Conservation (phyloP, 2,797 vertebrate species). For the Podarcis lilfordi region DNA sequence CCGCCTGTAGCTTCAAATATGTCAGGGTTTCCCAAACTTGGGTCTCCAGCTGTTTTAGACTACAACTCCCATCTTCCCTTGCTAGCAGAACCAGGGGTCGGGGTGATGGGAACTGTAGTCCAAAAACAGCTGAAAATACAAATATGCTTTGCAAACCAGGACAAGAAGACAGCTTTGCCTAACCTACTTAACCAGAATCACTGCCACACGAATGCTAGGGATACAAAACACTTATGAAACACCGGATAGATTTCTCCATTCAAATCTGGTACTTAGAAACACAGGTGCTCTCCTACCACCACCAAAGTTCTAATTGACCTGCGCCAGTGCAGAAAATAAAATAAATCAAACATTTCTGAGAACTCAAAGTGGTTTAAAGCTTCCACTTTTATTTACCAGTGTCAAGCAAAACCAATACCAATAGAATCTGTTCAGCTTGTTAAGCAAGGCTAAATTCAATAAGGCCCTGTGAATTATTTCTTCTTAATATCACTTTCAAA, state of each 20-base stretch:
- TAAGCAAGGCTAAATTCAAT: neutral
- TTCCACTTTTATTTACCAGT: neutral
- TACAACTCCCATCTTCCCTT: too few relatives aligned
- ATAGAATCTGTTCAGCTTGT: neutral
- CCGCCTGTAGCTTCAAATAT: too few relatives aligned
- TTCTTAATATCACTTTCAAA: slow-evolving; percentile 34
- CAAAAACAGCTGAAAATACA: neutral
- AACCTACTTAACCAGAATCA: neutral
- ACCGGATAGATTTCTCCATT: neutral
- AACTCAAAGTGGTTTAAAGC: slow-evolving; percentile 9
- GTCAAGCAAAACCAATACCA: neutral
- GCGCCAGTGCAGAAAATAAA: neutral
- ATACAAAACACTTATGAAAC: neutral
- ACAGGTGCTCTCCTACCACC: neutral
- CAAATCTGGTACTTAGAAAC: neutral
- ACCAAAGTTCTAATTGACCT: neutral
- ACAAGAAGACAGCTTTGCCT: too few relatives aligned
- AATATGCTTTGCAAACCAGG: neutral
- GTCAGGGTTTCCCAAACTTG: too few relatives aligned
- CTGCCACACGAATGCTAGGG: neutral
- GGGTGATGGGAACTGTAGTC: neutral
- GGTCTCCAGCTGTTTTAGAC: too few relatives aligned
- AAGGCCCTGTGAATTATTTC: neutral
- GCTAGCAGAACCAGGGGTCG: too few relatives aligned
- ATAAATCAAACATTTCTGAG: rapidly evolving